Base-by-base conservation (phyloP, 2,888 invertebrate species). In the Calliopum simillimum region DNA sequence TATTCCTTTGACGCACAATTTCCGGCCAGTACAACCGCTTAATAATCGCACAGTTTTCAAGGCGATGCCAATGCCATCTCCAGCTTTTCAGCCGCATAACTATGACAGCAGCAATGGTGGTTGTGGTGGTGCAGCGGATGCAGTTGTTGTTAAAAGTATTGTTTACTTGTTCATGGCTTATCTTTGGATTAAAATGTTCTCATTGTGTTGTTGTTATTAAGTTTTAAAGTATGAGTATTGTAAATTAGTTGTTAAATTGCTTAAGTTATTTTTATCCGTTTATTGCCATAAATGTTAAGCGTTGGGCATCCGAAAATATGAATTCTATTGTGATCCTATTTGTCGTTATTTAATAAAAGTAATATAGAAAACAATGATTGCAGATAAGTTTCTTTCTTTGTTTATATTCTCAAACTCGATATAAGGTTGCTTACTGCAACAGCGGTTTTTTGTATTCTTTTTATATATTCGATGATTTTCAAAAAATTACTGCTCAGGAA, bases 11-110 rank as follows among this genome's bases (percentile, higher is more conserved):
- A 91, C 90, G 1, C 93, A 94, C 81, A 96, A 96, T 85, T 94
- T 92, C 83, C 89, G 96, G 14, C 95, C 95, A 0, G 91, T 93
- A 44, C 94, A 95, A 80, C 93, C 94, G 0, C 87, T 94, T 1
- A 91, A 93, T 43, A 92, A 92, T 78, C 88, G 95, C 75, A 86
- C 87, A 0, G 89, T 93, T 0, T 90, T 79, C 56, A 74, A 75
- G 59, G 19, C 69, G 1, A 33, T 25, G 13, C 6, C 56, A 68
- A 74, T 14, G 23, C 21, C 21, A 3, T 51, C 53, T 1, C 44
- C 44, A 46, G 21, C n/a, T 6, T 12, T 46, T n/a, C 46, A 61
- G 25, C 14, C n/a, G 14, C 59, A 33, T 16, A 56, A 14, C 11
- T 33, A 33, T 55, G 46, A 11, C 46, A 43, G 33, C 33, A 49